Conservation (phyloP, 2,113 vertebrate genomes). For the Oceanodroma tethys region DNA sequence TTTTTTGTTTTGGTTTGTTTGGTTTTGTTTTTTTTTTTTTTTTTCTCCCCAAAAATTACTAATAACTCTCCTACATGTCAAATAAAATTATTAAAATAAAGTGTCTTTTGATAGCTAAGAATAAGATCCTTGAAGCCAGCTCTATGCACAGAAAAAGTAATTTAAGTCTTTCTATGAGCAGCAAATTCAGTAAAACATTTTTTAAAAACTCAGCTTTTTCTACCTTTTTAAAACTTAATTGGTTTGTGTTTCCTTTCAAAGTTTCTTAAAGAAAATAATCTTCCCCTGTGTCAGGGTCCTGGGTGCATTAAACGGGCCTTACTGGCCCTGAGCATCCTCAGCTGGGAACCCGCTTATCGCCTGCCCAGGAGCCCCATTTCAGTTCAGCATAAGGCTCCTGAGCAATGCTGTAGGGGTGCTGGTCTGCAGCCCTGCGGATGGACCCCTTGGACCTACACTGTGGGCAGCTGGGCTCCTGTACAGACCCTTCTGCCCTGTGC, state of each 20-base stretch:
- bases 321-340: background rate
- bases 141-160: background rate
- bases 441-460: no score
- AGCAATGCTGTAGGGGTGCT: background rate
- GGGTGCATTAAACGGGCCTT: background rate
- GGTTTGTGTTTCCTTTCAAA: background rate
- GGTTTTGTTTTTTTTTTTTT: no score
- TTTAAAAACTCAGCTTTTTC: background rate
- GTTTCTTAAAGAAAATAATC: background rate
- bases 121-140: background rate
- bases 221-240: background rate
- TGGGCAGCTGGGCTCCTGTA: background rate
- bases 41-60: background rate
- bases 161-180: background rate
- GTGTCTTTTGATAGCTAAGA: background rate
- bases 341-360: fast-evolving
- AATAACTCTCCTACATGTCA: background rate
- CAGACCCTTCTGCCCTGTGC: background rate
- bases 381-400: background rate
- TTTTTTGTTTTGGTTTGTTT: background rate
- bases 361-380: background rate
- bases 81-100: background rate
- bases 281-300: background rate
- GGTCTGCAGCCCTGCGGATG: background rate
- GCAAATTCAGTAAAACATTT: background rate